A percentile compares a stretch with the other conserved stretches of the same genome.
Conservation (phyloP, 2,888 invertebrate species). For the Escarpia spicata region DNA sequence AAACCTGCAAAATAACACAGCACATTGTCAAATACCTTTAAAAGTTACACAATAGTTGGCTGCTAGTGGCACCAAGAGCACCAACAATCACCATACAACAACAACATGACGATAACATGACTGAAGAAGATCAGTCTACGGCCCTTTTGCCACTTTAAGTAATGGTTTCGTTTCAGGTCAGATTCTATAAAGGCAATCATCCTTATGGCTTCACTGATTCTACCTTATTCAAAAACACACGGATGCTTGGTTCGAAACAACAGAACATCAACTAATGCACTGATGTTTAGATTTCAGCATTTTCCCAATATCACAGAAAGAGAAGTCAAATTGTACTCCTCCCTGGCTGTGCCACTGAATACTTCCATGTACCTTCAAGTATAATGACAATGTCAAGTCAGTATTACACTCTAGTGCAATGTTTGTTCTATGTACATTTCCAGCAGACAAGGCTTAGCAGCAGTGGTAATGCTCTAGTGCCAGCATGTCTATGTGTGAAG, state of each 20-base stretch:
- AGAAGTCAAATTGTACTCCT: background rate
- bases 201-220: background rate
- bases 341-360: background rate
- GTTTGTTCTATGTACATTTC: background rate
- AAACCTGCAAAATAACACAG: conserved; percentile 16
- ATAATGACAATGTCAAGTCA: background rate
- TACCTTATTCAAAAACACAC: background rate
- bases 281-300: background rate
- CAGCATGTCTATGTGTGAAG: background rate
- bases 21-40: background rate
- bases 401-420: background rate
- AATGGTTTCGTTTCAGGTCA: background rate
- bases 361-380: background rate
- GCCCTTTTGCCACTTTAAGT: background rate
- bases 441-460: background rate
- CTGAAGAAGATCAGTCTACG: background rate
- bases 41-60: background rate
- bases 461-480: background rate
- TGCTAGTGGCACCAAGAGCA: background rate
- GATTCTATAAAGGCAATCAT: background rate
- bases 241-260: background rate
- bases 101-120: background rate
- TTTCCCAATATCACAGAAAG: background rate
- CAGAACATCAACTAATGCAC: background rate
- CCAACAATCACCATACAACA: background rate